Percentiles rank a stretch among this genome's conserved stretches.
Conservation (phyloP, 2,113 vertebrate species). For the Rhynchomys soricoides region DNA sequence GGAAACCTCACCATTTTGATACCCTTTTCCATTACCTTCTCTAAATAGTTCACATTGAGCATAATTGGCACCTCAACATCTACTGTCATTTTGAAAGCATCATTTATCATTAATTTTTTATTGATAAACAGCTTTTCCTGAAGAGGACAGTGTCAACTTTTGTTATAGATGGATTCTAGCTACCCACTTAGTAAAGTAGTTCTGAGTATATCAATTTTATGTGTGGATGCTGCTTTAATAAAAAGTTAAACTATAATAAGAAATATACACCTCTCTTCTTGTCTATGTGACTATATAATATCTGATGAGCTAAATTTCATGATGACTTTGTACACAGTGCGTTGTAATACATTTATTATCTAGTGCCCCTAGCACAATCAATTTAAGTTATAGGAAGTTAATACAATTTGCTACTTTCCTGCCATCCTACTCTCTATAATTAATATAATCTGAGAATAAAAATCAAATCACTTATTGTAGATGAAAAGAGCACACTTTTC, state of each 20-base stretch:
- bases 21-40: neutral
- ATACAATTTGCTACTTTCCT: neutral
- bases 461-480: neutral
- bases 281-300: too few relatives aligned
- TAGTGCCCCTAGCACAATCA: neutral
- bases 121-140: neutral
- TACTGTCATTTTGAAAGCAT: neutral
- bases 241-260: neutral
- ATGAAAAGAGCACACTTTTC: neutral
- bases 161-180: neutral
- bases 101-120: neutral
- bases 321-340: neutral
- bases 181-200: neutral
- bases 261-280: neutral
- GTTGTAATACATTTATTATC: neutral
- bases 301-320: neutral
- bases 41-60: neutral
- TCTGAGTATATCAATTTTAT: neutral
- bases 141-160: neutral
- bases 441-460: neutral
- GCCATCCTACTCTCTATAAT: neutral
- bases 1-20: neutral
- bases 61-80: neutral
- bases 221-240: neutral
- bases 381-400: neutral